phyloP scores from a whole-genome alignment of 2,888 invertebrate genomes.

The Alentia gelatinosa region DNA sequence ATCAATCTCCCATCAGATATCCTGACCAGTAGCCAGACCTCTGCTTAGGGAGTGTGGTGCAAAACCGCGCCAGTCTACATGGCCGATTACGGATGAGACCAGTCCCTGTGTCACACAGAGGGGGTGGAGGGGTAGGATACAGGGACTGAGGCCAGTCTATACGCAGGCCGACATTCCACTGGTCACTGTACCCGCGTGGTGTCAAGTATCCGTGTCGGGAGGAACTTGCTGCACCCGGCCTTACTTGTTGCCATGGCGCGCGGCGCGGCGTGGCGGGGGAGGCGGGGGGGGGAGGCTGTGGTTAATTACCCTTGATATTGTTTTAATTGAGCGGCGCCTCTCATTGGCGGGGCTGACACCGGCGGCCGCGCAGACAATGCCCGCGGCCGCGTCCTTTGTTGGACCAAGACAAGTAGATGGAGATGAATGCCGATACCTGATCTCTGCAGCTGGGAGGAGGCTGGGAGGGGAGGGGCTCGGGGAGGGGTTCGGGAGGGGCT shows the following conservation, averaged over 20 bases:
- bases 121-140: no score
- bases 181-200: no score
- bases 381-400: neutral
- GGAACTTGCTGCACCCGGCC: neutral
- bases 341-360: neutral
- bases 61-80: no score
- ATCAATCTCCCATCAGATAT: no score
- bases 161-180: no score
- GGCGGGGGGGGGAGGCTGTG: neutral
- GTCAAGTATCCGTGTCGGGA: no score
- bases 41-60: no score
- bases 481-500: neutral
- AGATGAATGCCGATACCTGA: neutral
- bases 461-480: neutral
- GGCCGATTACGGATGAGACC: no score
- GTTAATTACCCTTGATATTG: conserved; percentile 45
- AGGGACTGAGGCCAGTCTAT: no score
- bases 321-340: conserved; percentile 16
- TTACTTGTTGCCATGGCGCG: neutral
- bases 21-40: no score
- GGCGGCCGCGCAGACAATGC: neutral
- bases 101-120: no score
- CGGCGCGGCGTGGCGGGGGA: neutral
- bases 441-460: neutral
- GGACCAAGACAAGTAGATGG: neutral